A percentile compares a stretch with the other conserved stretches of the same genome.
Conservation (phyloP, 2,888 invertebrate genomes). For the Trissolcus japonicus region DNA sequence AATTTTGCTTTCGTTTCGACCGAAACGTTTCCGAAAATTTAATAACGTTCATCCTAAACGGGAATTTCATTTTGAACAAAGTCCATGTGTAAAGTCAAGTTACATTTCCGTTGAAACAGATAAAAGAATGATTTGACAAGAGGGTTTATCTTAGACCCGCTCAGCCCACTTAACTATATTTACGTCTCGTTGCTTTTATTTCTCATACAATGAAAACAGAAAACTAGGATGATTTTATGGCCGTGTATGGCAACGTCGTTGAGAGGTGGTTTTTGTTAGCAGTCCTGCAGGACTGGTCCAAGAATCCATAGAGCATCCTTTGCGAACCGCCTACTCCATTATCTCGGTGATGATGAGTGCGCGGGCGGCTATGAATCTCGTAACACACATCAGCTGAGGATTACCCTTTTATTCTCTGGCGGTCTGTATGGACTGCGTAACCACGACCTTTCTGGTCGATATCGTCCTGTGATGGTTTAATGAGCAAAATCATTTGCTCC, state of each 20-base stretch:
- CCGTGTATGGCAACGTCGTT: constrained; percentile 66
- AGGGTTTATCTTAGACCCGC: no score
- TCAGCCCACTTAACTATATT: constrained; percentile 2
- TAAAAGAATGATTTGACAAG: no score
- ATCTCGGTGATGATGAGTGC: constrained; percentile 75
- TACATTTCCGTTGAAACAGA: no score
- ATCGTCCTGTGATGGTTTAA: constrained; percentile 67
- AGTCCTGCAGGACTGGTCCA: constrained; percentile 61
- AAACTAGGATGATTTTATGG: constrained; percentile 71
- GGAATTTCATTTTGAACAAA: no score
- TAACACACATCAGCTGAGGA: constrained; percentile 70
- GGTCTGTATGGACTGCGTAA: constrained; percentile 18
- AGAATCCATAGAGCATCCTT: constrained; percentile 66
- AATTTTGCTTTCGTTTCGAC: no score
- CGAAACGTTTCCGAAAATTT: no score
- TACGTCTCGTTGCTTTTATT: constrained; percentile 40
- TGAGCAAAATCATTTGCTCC: constrained; percentile 72
- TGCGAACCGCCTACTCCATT: constrained; percentile 75
- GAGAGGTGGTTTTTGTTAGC: constrained; percentile 70
- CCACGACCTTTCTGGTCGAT: constrained; percentile 56
- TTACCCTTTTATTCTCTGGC: constrained; percentile 63
- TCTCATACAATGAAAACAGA: constrained; percentile 56
- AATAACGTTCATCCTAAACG: no score
- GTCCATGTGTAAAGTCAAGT: no score
- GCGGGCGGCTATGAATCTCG: constrained; percentile 71